phyloP scores from a whole-genome alignment of 2,888 invertebrate genomes.

The Volucella inanis region DNA sequence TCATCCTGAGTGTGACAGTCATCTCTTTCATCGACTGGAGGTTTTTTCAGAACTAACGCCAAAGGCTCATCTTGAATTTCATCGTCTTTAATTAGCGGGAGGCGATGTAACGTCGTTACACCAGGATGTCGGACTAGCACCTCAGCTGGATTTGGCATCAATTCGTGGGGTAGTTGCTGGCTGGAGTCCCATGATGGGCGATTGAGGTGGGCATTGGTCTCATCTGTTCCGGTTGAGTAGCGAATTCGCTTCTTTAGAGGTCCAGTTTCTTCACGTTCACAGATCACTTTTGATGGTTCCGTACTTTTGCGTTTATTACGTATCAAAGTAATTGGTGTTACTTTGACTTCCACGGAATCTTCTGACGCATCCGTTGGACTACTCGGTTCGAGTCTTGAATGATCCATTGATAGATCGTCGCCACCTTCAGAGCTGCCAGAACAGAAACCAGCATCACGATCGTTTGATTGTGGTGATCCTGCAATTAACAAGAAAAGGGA shows the following conservation, averaged over 20 bases:
- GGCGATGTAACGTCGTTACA: constrained; percentile 82
- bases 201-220: constrained; percentile 80
- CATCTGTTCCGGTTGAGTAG: constrained; percentile 82
- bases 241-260: constrained; percentile 90
- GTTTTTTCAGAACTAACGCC: constrained; percentile 85
- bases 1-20: constrained; percentile 60
- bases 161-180: constrained; percentile 80
- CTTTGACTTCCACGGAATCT: constrained; percentile 87
- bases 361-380: constrained; percentile 87
- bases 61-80: constrained; percentile 86
- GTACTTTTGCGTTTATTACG: constrained; percentile 88
- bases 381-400: constrained; percentile 83
- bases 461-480: constrained; percentile 82
- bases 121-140: constrained; percentile 82
- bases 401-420: constrained; percentile 86
- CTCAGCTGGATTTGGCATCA: constrained; percentile 84
- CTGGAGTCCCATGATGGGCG: constrained; percentile 88
- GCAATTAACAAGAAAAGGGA: constrained; percentile 75
- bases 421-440: constrained; percentile 86
- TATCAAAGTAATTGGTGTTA: constrained; percentile 84
- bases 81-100: constrained; percentile 75
- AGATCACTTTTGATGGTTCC: constrained; percentile 86
- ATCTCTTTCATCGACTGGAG: constrained; percentile 51
- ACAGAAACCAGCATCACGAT: constrained; percentile 88
- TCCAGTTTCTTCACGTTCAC: constrained; percentile 80